Percentiles rank a stretch among this genome's conserved stretches.
These are phyloP conservation scores for Paracyprichromis sp. DNA, from an alignment of 2,113 vertebrate species.

Conservation along the genomic window DNA sequence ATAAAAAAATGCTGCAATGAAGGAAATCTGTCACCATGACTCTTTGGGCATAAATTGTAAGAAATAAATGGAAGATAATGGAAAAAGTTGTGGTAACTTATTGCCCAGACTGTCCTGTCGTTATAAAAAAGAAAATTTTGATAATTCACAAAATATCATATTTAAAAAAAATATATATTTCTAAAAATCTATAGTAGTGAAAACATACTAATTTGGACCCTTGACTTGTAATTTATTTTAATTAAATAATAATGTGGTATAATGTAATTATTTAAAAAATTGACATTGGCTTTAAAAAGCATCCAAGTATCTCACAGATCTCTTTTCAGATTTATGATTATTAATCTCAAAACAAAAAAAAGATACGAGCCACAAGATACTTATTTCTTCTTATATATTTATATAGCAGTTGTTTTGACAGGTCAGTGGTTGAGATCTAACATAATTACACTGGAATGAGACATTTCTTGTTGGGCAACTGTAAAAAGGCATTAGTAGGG, in stretches of 20 bases:
- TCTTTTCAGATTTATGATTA: background rate
- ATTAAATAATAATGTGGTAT: background rate
- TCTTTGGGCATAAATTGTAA: background rate
- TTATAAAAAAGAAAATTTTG: background rate
- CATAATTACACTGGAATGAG: constrained; percentile 52
- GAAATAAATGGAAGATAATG: background rate
- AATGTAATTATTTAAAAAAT: background rate
- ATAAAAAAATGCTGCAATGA: background rate
- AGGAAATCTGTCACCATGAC: background rate
- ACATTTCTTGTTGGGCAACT: constrained; percentile 15
- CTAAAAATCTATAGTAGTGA: background rate
- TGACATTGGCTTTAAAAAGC: background rate
- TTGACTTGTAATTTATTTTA: background rate
- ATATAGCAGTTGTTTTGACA: constrained; percentile 40
- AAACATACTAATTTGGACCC: background rate
- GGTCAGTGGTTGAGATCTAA: constrained; percentile 39
- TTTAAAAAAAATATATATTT: background rate
- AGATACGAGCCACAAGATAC: background rate
- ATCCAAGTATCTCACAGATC: background rate
- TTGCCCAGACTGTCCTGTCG: background rate
- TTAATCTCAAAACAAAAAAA: background rate
- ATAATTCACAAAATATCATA: background rate
- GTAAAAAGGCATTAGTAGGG: constrained; percentile 48
- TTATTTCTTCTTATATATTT: constrained; percentile 43
- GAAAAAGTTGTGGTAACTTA: background rate